Conservation (phyloP, 1,140 invertebrate species). For the Nebria ingens region DNA sequence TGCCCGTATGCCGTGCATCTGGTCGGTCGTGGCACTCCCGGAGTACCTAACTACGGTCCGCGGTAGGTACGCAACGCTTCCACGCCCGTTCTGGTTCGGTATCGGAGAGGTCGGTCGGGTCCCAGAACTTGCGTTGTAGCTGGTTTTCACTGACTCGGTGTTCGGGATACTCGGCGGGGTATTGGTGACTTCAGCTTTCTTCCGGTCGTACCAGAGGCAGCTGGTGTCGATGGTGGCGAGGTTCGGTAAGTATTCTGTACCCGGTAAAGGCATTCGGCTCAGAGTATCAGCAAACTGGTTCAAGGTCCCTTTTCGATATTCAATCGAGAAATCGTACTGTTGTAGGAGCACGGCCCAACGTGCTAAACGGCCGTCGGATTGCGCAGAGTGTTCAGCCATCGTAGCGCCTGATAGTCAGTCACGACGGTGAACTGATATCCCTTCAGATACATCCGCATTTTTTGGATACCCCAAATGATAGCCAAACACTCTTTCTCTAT, state of each 20-base stretch:
- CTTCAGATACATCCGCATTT: conserved; percentile 29
- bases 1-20: conserved; percentile 20
- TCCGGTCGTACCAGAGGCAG: conserved; percentile 5
- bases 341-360: conserved; percentile 20
- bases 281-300: conserved; percentile 22
- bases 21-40: conserved; percentile 18
- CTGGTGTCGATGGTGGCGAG: not conserved
- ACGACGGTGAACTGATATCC: conserved; percentile 30
- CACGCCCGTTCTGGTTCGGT: conserved; percentile 1
- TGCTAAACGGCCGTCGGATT: conserved; percentile 21
- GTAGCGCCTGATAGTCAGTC: conserved; percentile 33
- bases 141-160: conserved; percentile 22
- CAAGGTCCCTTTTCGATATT: conserved; percentile 20
- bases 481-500: conserved; percentile 36
- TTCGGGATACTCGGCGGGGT: conserved; percentile 11
- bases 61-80: conserved; percentile 16
- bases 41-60: conserved; percentile 14
- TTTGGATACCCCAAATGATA: conserved; percentile 29
- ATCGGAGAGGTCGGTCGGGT: conserved; percentile 13
- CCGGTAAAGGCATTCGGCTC: conserved; percentile 14
- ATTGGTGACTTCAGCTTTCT: not conserved
- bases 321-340: conserved; percentile 17
- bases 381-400: conserved; percentile 31
- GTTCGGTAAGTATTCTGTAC: not conserved
- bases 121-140: conserved; percentile 20